Conservation (phyloP, 1,140 invertebrate species). For the Ctenoplectra terminalis region DNA sequence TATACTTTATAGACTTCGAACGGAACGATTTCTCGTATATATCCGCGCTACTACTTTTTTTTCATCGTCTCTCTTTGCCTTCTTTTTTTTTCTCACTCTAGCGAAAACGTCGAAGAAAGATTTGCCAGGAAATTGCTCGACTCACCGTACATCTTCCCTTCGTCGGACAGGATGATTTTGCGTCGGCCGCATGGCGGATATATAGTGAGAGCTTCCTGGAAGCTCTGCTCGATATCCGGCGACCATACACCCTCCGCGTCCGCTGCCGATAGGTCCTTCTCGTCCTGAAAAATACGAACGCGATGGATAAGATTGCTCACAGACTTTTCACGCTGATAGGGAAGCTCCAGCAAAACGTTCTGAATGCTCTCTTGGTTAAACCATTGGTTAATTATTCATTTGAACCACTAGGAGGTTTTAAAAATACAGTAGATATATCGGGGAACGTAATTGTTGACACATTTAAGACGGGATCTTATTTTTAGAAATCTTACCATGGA, state of each 20-base stretch:
- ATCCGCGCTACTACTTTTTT: neutral
- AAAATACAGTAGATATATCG: no score
- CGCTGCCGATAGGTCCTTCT: slow-evolving; percentile 94
- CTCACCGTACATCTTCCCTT: slow-evolving; percentile 99
- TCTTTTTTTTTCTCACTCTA: neutral
- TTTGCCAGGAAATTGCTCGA: slow-evolving; percentile 80
- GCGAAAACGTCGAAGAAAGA: slow-evolving; percentile 16
- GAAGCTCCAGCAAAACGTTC: neutral
- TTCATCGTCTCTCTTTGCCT: neutral
- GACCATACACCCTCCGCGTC: slow-evolving; percentile 99
- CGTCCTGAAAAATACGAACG: slow-evolving; percentile 86
- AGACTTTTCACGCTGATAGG: neutral
- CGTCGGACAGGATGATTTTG: slow-evolving; percentile 99
- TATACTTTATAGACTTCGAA: neutral
- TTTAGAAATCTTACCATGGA: no score
- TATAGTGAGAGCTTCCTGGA: slow-evolving; percentile 99
- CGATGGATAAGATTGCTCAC: neutral
- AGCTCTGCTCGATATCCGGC: slow-evolving; percentile 99
- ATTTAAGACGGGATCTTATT: no score
- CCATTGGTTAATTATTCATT: no score
- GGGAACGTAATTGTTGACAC: no score
- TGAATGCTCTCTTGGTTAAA: neutral
- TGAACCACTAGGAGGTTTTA: no score
- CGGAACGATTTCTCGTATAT: neutral
- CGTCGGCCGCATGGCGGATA: slow-evolving; percentile 99